Conservation (phyloP, 1,140 invertebrate genomes). For the Alviniconcha marisindica region DNA sequence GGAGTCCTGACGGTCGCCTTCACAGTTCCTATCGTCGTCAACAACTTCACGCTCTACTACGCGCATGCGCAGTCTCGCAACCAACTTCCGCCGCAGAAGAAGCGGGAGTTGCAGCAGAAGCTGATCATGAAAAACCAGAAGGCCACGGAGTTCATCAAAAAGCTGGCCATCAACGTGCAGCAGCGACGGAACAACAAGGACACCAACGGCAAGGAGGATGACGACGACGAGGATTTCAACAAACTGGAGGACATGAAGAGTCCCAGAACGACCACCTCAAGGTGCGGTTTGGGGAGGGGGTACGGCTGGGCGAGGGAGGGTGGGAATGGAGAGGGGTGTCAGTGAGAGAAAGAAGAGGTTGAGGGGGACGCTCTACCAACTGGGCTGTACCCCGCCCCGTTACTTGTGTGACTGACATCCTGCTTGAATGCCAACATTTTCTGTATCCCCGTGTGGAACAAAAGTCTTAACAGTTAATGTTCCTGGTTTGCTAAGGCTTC, state of each 20-base stretch:
- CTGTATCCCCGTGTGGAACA: too few species aligned
- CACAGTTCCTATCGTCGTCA: constrained; percentile 97
- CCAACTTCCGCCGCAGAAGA: constrained; percentile 66
- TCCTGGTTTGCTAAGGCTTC: too few species aligned
- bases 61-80: constrained; percentile 79
- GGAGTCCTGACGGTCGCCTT: constrained; percentile 97
- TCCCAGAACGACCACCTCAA: constrained; percentile 22
- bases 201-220: constrained; percentile 25
- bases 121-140: constrained; percentile 66
- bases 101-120: constrained; percentile 66
- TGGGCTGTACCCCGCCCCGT: too few species aligned
- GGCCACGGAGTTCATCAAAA: constrained; percentile 63
- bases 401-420: too few species aligned
- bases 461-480: too few species aligned
- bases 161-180: constrained; percentile 57
- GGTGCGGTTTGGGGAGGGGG: too few species aligned
- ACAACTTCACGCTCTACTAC: constrained; percentile 99
- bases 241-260: constrained; percentile 38
- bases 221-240: constrained; percentile 22
- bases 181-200: constrained; percentile 47
- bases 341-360: too few species aligned
- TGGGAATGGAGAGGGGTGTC: too few species aligned
- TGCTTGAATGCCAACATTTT: too few species aligned
- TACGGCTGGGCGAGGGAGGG: too few species aligned
- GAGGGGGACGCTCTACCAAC: too few species aligned